Percentiles rank a stretch among this genome's conserved stretches.
These are phyloP conservation scores for Halotydeus destructor DNA, from an alignment of 1,140 invertebrate species.

Conservation along the genomic window DNA sequence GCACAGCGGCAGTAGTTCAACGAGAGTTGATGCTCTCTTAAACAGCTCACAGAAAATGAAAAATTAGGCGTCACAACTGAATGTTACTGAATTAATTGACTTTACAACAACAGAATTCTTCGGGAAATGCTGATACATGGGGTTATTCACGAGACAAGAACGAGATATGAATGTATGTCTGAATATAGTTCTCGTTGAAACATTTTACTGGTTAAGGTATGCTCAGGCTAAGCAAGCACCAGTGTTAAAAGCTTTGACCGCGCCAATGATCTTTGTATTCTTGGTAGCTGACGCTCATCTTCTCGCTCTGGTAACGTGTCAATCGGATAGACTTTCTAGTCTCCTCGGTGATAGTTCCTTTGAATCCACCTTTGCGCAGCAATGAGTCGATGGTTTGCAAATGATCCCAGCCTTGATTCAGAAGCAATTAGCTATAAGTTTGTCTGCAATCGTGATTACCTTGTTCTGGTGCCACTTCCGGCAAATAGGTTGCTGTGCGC, in stretches of 20 bases:
- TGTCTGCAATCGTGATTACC: conserved; percentile 22
- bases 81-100: no score
- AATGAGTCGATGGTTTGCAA: conserved; percentile 93
- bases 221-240: no score
- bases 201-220: no score
- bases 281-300: conserved; percentile 56
- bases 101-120: no score
- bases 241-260: not conserved
- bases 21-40: no score
- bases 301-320: conserved; percentile 80
- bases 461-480: conserved; percentile 91
- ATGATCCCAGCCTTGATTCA: conserved; percentile 64
- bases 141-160: no score
- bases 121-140: no score
- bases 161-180: no score
- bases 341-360: conserved; percentile 63
- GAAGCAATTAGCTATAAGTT: not conserved
- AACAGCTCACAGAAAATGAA: no score
- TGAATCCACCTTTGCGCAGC: conserved; percentile 86
- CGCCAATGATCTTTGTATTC: conserved; percentile 35
- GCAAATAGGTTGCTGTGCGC: conserved; percentile 89
- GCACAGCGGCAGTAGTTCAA: no score
- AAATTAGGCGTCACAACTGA: no score
- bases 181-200: no score
- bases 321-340: conserved; percentile 69